Percentiles rank a stretch among this genome's conserved stretches.
phyloP scores from a whole-genome alignment of 2,797 vertebrate species.

The Pantherophis alleghaniensis region DNA sequence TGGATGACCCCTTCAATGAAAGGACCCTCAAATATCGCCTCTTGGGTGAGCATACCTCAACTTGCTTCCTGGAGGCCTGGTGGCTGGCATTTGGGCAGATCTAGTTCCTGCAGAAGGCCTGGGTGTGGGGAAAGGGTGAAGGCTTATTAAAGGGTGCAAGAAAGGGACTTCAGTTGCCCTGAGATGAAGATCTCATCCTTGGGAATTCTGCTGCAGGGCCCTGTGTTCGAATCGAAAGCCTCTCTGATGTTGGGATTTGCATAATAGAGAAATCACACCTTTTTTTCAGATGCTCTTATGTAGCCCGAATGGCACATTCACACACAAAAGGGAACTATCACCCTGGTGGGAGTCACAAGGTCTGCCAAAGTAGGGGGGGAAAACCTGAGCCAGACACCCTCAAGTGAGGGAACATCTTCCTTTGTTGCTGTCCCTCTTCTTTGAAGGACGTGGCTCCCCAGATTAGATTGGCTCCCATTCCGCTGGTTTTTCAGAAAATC shows the following conservation, averaged over 20 bases:
- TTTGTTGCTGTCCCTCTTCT: neutral
- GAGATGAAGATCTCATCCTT: neutral
- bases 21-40: conserved; percentile 79
- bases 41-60: conserved; percentile 72
- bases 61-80: neutral
- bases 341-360: neutral
- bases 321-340: neutral
- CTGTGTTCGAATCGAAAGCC: neutral
- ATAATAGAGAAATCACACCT: neutral
- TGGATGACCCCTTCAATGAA: conserved; percentile 86
- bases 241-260: neutral
- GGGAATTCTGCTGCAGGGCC: neutral
- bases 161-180: neutral
- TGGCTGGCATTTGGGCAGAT: neutral
- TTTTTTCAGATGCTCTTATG: neutral
- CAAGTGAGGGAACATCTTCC: neutral
- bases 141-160: neutral
- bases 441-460: neutral
- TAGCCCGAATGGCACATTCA: neutral
- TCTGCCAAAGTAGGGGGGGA: neutral
- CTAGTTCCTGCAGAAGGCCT: neutral
- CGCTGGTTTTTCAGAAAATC: neutral
- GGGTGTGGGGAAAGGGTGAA: neutral
- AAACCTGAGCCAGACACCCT: neutral
- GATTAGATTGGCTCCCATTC: neutral